These are phyloP conservation scores for Oreochromis grahami DNA, from an alignment of 2,797 vertebrate genomes.

Conservation along the genomic window DNA sequence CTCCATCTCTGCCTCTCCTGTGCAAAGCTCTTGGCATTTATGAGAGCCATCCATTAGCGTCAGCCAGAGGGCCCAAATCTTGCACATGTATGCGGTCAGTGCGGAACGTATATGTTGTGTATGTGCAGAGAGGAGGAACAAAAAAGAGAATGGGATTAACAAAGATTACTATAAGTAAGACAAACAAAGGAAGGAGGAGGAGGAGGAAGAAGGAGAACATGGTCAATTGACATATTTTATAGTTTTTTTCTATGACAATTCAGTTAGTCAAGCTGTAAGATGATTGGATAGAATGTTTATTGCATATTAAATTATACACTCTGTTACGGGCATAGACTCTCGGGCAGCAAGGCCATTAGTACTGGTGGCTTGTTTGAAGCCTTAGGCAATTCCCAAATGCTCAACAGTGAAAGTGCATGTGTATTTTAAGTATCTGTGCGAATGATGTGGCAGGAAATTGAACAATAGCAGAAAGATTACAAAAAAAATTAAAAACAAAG, in stretches of 20 bases:
- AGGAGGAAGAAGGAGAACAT: not conserved
- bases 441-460: not conserved
- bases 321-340: not conserved
- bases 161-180: not conserved
- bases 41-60: conserved; percentile 60
- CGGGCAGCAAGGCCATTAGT: conserved; percentile 11
- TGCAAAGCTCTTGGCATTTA: conserved; percentile 45
- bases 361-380: conserved; percentile 14
- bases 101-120: not conserved
- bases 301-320: not conserved
- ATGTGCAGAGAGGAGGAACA: not conserved
- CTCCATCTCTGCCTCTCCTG: conserved; percentile 19
- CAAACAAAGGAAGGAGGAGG: not conserved
- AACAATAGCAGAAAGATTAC: not conserved
- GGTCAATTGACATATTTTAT: not conserved
- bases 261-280: not conserved
- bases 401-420: not conserved
- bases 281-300: conserved; percentile 1
- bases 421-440: not conserved
- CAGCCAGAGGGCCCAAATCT: conserved; percentile 29
- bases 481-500: not conserved
- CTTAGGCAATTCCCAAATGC: conserved; percentile 25
- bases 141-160: not conserved
- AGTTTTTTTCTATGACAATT: not conserved
- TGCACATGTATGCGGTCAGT: conserved; percentile 20